Evolutionary conservation across 2,888 invertebrate species (phyloP), one percentile per base, ranked within the genome.

Genomic region (Drosophila barbarae): DNA sequence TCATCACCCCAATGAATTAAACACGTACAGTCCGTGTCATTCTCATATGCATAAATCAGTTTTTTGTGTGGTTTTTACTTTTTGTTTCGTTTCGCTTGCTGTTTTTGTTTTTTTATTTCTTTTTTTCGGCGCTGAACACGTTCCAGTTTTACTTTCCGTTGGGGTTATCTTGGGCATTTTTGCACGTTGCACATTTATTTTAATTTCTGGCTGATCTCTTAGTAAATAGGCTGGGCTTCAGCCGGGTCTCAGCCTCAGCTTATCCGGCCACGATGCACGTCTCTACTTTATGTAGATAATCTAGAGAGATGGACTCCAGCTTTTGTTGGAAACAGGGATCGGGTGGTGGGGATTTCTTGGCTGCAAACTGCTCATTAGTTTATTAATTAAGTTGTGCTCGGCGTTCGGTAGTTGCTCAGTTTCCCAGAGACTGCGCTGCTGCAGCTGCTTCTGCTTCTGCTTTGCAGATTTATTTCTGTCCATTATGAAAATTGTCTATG

Each of bases 141-240:
- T 65, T 61, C 60, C 52, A 26, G 59, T 67, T 68, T 67, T 68
- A 50, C 55, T 59, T 66, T 46, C 34, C 41, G 42, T 74, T 55
- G 49, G 59, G 56, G 42, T 32, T 47, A 47, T 50, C 56, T 60
- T 59, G 53, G 60, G 69, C 71, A 85, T 83, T 76, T 77, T 83
- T 72, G 73, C 81, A 85, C 85, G 85, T 72, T 83, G 85, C 77
- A 75, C 73, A 82, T 84, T 81, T 84, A 72, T 84, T 84, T 84
- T 73, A 78, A 84, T 81, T 78, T 81, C 66, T 57, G 65, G 71
- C 67, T 61, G 68, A 81, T 72, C 71, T 84, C 72, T 68, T 58
- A 49, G 66, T 73, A 75, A 70, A 83, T 73, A 65, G 73, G 71
- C 56, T 63, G 68, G 73, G 63, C 59, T 32, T 10, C 12, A 30